Evolutionary conservation across 1,140 invertebrate species (phyloP), one percentile per base, ranked within the genome.

Genomic region (Scaptomyza hsui): DNA sequence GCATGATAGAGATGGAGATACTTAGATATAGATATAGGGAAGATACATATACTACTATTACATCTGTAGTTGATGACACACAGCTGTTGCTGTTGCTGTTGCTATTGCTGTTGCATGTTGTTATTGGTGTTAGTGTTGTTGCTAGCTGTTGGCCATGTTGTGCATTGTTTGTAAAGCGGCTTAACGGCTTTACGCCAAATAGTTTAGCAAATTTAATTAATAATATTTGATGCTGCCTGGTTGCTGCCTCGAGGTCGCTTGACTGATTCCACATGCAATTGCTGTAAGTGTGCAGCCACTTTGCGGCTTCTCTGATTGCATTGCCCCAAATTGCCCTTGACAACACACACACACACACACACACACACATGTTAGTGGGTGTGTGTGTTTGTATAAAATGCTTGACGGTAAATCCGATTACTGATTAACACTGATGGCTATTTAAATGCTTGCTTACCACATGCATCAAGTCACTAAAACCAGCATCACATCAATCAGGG

Each of bases 151-250:
- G 42, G 55, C 51, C 67, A 59, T 79, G 55, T 75, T 21, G 45
- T 15, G 39, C 56, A 68, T 56, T 71, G 61, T 71, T 64, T 64
- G 48, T 19, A 10, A 12, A 45, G 29, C 10, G 13, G 45, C 62
- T 52, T 64, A 56, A 42, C 45, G 47, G 37, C 48, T 35, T 47
- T 62, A 68, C 19, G 47, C 39, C 64, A 76, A 73, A 85, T 85
- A 76, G 63, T 77, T 80, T 55, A 57, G 76, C 68, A 83, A 85
- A 85, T 85, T 80, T 75, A 80, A 85, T 85, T 76, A 86, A 85
- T 77, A 85, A 74, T 85, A 86, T 71, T 80, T 61, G 42, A 59
- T 55, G 61, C 47, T 60, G 77, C 7, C 18, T 10, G n/a, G n/a
- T n/a, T n/a, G 18, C 4, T 70, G 41, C 9, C 60, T 57, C 19